Base-by-base conservation (phyloP, 2,888 invertebrate genomes). In the Agapostemon virescens region DNA sequence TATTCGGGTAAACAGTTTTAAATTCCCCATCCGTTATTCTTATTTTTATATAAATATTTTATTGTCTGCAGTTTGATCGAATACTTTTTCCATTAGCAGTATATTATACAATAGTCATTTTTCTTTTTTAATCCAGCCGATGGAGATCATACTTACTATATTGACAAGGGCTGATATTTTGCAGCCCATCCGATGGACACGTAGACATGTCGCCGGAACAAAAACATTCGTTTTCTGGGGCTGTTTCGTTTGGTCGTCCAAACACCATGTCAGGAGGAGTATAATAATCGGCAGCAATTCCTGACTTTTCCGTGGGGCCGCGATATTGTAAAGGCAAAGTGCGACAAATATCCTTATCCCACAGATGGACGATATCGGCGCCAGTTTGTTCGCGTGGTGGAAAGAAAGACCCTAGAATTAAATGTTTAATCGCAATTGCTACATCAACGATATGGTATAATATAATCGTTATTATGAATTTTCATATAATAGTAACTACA, bases 111-210 rank as follows among this genome's bases (percentile, higher is more conserved):
- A n/a, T 15, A 17, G 17, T 1, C 23, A 67, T 67, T 30, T 38
- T 23, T 38, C 6, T 5, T 23, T 52, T 4, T 15, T 11, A 20
- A 38, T n/a, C n/a, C n/a, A 36, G 2, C 15, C 20, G 6, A 30
- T 49, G 15, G 23, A 66, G 20, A 11, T 49, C n/a, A 68, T 40
- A 92, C 95, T 94, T 91, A 97, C 97, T 96, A 90, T 95, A 97
- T 92, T 97, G 97, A 88, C 97, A 98, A 0, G 97, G 97, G 86
- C 97, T 96, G 84, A 98, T 97, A 89, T 97, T 96, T 92, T 97
- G 97, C 40, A 98, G 92, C 0, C 98, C 98, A 81, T 94, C 94
- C 0, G 95, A 95, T 0, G 97, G 95, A 86, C 96, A 97, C 74
- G 93, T 94, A 40, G 94, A 93, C 69, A 94, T 93, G 77, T 95